Conservation (phyloP, 1,140 invertebrate genomes). For the Pseudoatta argentina region DNA sequence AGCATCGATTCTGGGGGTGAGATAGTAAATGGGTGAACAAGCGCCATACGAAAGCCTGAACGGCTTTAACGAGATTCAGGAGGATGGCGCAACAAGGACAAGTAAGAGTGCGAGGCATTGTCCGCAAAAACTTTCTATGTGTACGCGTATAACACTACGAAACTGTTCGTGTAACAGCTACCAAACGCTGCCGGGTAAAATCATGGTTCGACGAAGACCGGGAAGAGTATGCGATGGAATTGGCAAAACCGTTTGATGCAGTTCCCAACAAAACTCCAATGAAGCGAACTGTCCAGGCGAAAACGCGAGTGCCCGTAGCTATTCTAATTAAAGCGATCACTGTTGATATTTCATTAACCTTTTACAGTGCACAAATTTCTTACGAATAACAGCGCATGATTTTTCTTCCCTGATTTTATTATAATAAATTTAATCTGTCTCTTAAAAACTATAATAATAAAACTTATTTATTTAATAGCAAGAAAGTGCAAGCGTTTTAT, state of each 20-base stretch:
- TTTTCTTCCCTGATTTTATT: neutral
- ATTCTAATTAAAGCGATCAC: slow-evolving; percentile 34
- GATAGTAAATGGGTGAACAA: neutral
- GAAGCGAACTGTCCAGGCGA: neutral
- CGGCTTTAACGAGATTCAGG: slow-evolving; percentile 49
- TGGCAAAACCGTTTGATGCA: slow-evolving; percentile 51
- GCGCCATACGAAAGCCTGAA: slow-evolving; percentile 40
- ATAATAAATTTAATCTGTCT: neutral
- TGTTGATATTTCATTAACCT: slow-evolving; percentile 41
- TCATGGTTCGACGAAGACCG: slow-evolving; percentile 6
- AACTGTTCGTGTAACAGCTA: slow-evolving; percentile 23
- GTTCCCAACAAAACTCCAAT: slow-evolving; percentile 22
- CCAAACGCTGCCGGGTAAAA: slow-evolving; percentile 22
- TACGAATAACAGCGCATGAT: neutral
- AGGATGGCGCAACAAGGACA: slow-evolving; percentile 20
- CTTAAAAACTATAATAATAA: no score
- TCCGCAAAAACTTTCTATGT: slow-evolving; percentile 26
- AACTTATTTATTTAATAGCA: neutral
- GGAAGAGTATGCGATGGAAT: neutral
- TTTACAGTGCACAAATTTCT: slow-evolving; percentile 6
- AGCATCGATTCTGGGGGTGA: slow-evolving; percentile 22
- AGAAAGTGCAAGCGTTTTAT: neutral
- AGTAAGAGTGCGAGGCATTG: slow-evolving; percentile 16
- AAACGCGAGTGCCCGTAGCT: neutral
- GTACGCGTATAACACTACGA: slow-evolving; percentile 23